These are phyloP conservation scores for Conistra vaccinii DNA, from an alignment of 2,888 invertebrate species.

Conservation along the genomic window DNA sequence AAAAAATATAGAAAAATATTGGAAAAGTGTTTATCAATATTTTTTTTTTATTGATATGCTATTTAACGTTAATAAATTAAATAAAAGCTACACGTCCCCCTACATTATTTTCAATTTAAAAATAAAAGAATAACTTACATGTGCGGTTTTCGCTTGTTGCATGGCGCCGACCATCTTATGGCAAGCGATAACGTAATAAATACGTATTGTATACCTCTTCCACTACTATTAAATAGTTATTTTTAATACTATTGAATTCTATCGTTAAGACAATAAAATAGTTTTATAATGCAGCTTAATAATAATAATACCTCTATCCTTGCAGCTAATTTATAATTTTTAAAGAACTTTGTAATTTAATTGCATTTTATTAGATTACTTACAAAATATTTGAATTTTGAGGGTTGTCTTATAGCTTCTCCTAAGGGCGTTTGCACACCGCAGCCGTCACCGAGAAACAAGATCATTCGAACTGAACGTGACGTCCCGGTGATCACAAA, in stretches of 20 bases:
- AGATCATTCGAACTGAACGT: too few species aligned
- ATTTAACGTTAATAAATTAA: too few species aligned
- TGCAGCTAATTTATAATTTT: conserved; percentile 28
- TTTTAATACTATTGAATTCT: background rate
- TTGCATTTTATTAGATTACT: background rate
- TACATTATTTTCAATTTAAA: too few species aligned
- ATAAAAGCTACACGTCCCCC: too few species aligned
- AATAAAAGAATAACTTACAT: too few species aligned
- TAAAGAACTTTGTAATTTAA: background rate
- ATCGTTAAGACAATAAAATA: conserved; percentile 47
- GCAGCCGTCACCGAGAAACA: too few species aligned
- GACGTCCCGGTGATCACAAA: too few species aligned
- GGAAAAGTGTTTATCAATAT: too few species aligned
- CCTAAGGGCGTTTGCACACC: too few species aligned
- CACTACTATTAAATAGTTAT: conserved; percentile 20
- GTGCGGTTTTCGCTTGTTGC: background rate
- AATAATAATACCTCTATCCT: background rate
- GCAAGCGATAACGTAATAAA: background rate
- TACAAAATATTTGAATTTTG: background rate
- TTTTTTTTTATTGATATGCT: too few species aligned
- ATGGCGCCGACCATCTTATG: too few species aligned
- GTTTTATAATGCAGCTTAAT: conserved; percentile 28
- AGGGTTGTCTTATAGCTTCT: background rate
- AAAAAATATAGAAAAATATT: too few species aligned
- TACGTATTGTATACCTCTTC: background rate